Conservation (phyloP, 2,113 vertebrate genomes). For the Agapornis roseicollis region DNA sequence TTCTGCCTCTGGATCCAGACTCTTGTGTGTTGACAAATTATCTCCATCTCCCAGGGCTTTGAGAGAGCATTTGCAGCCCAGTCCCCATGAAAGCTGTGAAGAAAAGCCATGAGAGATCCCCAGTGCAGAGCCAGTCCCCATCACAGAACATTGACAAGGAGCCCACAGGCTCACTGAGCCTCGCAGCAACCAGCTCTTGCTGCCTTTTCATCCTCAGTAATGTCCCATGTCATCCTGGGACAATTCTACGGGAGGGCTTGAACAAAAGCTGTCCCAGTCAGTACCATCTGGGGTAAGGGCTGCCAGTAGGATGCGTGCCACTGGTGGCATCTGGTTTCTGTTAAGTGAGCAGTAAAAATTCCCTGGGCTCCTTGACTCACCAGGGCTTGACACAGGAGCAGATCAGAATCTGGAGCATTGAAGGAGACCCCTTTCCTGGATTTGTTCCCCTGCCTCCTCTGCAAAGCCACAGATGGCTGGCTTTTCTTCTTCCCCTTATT, state of each 20-base stretch:
- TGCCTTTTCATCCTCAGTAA: neutral
- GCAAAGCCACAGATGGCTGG: neutral
- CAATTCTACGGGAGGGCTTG: neutral
- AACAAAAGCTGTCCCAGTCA: neutral
- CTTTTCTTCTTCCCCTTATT: neutral
- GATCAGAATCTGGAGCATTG: neutral
- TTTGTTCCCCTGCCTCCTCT: neutral
- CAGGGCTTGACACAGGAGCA: neutral
- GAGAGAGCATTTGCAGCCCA: neutral
- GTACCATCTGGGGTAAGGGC: neutral
- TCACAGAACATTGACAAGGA: neutral
- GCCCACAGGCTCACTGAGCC: neutral
- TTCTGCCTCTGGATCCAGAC: neutral
- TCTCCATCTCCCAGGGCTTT: neutral
- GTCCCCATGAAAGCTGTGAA: neutral
- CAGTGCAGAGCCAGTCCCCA: neutral
- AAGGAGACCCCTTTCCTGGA: neutral
- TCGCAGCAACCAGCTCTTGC: fast-evolving
- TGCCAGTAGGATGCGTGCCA: neutral
- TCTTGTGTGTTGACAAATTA: neutral
- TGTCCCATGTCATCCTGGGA: fast-evolving
- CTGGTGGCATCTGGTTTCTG: neutral
- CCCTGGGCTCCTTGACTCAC: neutral
- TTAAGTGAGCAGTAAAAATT: conserved; percentile 39
- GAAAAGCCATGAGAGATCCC: neutral